Conservation (phyloP, 2,888 invertebrate species). For the Autographa gamma region DNA sequence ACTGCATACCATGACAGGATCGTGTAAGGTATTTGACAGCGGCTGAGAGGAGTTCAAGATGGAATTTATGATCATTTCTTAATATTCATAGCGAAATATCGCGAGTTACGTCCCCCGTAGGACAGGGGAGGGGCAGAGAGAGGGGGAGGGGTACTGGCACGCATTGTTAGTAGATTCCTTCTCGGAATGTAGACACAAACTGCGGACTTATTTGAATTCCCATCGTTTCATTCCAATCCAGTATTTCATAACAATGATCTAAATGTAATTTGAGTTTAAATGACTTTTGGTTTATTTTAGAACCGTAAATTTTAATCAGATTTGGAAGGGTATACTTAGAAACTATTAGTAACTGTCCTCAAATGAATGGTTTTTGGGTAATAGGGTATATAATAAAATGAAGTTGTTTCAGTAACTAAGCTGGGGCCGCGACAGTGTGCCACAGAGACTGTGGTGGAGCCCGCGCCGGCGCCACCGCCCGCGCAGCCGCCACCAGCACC, state of each 20-base stretch:
- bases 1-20: slow-evolving; percentile 57
- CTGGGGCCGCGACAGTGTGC: slow-evolving; percentile 91
- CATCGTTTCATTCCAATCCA: slow-evolving; percentile 73
- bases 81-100: slow-evolving; percentile 82
- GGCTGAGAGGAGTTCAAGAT: slow-evolving; percentile 64
- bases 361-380: slow-evolving; percentile 12
- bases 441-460: slow-evolving; percentile 83
- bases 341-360: slow-evolving; percentile 11
- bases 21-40: slow-evolving; percentile 68
- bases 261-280: slow-evolving; percentile 69
- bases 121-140: slow-evolving; percentile 33
- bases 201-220: slow-evolving; percentile 83
- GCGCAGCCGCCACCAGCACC: slow-evolving; percentile 78
- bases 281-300: slow-evolving; percentile 57
- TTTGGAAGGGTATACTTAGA: slow-evolving; percentile 9
- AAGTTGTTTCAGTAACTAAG: slow-evolving; percentile 90
- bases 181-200: slow-evolving; percentile 77
- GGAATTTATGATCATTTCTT: slow-evolving; percentile 83
- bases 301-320: slow-evolving; percentile 36
- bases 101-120: slow-evolving; percentile 58
- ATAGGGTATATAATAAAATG: not conserved
- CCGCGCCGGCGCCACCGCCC: slow-evolving; percentile 80
- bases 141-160: slow-evolving; percentile 57
- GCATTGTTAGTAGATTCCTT: slow-evolving; percentile 81
- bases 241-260: slow-evolving; percentile 75